Evolutionary conservation across 2,797 vertebrate species (phyloP).

Genomic region (Eidolon dupreanum): DNA sequence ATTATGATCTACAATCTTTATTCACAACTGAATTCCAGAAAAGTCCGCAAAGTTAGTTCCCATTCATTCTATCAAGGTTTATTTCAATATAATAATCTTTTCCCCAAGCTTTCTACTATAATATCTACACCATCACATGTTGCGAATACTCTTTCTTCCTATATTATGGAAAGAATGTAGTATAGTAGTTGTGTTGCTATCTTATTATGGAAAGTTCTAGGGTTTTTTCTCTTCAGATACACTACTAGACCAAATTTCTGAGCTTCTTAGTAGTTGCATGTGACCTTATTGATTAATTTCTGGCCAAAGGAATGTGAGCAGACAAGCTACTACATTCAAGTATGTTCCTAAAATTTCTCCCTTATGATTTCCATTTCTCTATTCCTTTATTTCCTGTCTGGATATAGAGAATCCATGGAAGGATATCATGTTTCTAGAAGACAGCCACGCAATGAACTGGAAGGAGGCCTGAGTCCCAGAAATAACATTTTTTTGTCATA

Average conservation of each 20-base stretch:
- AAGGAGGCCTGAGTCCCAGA: not conserved
- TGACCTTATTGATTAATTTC: not conserved
- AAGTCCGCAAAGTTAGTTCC: not conserved
- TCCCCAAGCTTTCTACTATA: not conserved
- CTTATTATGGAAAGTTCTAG: not conserved
- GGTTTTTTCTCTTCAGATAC: not conserved
- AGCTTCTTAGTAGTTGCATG: not conserved
- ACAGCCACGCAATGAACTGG: not conserved
- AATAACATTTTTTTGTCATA: not conserved
- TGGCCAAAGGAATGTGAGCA: not conserved
- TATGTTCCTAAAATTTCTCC: not conserved
- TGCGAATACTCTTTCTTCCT: not conserved
- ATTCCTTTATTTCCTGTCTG: not conserved
- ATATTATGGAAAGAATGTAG: not conserved
- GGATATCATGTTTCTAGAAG: not conserved
- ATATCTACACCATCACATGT: not conserved
- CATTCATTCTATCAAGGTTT: not conserved
- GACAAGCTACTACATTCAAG: not conserved
- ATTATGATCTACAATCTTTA: not conserved
- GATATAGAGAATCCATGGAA: not conserved
- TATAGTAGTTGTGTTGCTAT: not conserved
- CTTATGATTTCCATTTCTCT: not conserved
- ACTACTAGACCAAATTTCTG: not conserved
- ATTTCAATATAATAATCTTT: not conserved
- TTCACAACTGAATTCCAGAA: not conserved